Percentiles rank a stretch among this genome's conserved stretches.
Conservation (phyloP, 1,140 invertebrate genomes). For the Drosophila nasuta region DNA sequence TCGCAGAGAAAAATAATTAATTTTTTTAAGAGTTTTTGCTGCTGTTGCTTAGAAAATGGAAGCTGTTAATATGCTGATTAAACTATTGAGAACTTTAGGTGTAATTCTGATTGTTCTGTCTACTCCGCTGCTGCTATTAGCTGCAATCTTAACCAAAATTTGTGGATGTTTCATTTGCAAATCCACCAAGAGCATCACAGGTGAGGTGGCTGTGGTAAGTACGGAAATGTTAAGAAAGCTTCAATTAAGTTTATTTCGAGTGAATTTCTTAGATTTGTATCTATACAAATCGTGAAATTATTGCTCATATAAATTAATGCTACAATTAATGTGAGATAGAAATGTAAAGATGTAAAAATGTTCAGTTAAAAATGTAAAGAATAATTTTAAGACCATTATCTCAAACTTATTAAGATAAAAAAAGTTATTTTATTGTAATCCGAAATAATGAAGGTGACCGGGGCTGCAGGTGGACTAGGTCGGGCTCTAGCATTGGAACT, state of each 20-base stretch:
- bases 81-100: constrained; percentile 2
- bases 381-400: too few species aligned
- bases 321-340: too few species aligned
- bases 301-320: too few species aligned
- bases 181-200: constrained; percentile 17
- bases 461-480: constrained; percentile 62
- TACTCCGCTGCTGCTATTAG: constrained; percentile 39
- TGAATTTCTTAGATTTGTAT: not conserved
- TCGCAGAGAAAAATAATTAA: not conserved
- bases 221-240: not conserved
- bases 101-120: constrained; percentile 8
- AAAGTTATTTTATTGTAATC: too few species aligned
- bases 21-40: too few species aligned
- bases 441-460: constrained; percentile 52
- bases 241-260: not conserved
- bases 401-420: too few species aligned
- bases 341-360: too few species aligned
- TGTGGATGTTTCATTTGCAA: not conserved
- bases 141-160: constrained; percentile 30
- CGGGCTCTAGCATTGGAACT: constrained; percentile 54
- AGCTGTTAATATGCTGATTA: not conserved
- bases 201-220: constrained; percentile 70
- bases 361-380: too few species aligned
- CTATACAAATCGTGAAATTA: too few species aligned
- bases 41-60: not conserved